phyloP scores from a whole-genome alignment of 2,797 vertebrate species.

The Nannoperca australis region DNA sequence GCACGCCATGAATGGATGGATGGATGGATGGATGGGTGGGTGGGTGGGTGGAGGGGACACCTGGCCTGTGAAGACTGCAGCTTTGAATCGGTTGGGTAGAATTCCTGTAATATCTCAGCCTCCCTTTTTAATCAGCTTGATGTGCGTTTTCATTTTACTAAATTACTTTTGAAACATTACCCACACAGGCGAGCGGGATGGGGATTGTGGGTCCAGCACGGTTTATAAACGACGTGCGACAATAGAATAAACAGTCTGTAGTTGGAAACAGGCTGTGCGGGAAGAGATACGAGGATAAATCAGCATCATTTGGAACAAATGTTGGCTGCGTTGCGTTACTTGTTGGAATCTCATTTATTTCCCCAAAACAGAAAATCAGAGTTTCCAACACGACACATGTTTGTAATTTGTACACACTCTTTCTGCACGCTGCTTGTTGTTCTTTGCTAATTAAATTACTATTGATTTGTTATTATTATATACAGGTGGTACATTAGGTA shows the following conservation, averaged over 20 bases:
- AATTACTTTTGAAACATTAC: constrained; percentile 72
- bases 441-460: background rate
- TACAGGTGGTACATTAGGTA: too few species aligned
- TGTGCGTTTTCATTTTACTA: constrained; percentile 78
- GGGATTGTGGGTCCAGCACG: constrained; percentile 38
- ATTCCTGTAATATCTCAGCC: constrained; percentile 61
- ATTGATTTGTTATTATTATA: too few species aligned
- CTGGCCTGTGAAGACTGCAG: constrained; percentile 30
- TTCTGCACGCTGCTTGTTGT: background rate
- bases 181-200: constrained; percentile 48
- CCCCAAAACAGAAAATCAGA: background rate
- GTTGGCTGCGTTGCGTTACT: background rate
- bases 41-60: constrained; percentile 37
- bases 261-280: constrained; percentile 23
- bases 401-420: background rate
- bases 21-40: constrained; percentile 31
- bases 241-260: constrained; percentile 37
- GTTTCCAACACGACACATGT: background rate
- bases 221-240: constrained; percentile 26
- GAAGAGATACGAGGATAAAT: constrained; percentile 17
- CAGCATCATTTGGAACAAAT: constrained; percentile 2
- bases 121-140: constrained; percentile 82
- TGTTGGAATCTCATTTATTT: background rate
- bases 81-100: constrained; percentile 41
- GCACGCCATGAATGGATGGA: constrained; percentile 23